Evolutionary conservation across 2,113 vertebrate genomes (phyloP).

Genomic region (Colius striatus): DNA sequence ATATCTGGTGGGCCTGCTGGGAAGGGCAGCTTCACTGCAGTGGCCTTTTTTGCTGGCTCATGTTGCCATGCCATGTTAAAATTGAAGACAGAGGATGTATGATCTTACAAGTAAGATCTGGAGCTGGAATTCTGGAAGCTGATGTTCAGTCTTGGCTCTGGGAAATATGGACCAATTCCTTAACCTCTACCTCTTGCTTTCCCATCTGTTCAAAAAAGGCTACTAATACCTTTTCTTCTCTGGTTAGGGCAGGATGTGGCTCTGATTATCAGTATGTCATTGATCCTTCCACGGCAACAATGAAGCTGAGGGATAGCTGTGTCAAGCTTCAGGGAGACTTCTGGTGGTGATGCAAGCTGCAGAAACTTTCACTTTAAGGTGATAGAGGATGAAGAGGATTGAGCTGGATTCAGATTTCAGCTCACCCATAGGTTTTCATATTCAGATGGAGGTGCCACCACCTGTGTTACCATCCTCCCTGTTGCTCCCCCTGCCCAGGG

Average conservation of each 20-base stretch:
- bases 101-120: not conserved
- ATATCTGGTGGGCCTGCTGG: not conserved
- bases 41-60: not conserved
- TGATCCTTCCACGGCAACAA: not conserved
- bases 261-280: not conserved
- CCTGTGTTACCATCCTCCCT: not conserved
- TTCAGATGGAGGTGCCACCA: not conserved
- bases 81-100: not conserved
- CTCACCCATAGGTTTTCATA: not conserved
- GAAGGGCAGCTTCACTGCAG: not conserved
- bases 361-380: not conserved
- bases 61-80: not conserved
- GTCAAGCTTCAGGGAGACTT: not conserved
- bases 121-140: not conserved
- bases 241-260: not conserved
- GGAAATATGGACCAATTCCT: not conserved
- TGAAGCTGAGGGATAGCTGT: not conserved
- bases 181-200: not conserved
- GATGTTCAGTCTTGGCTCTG: not conserved
- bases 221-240: not conserved
- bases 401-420: not conserved
- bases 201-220: not conserved
- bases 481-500: not conserved
- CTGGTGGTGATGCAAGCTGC: not conserved
- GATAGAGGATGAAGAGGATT: not conserved